A percentile compares a stretch with the other conserved stretches of the same genome.
phyloP scores from a whole-genome alignment of 2,888 invertebrate species.

The Cynaeus angustus region DNA sequence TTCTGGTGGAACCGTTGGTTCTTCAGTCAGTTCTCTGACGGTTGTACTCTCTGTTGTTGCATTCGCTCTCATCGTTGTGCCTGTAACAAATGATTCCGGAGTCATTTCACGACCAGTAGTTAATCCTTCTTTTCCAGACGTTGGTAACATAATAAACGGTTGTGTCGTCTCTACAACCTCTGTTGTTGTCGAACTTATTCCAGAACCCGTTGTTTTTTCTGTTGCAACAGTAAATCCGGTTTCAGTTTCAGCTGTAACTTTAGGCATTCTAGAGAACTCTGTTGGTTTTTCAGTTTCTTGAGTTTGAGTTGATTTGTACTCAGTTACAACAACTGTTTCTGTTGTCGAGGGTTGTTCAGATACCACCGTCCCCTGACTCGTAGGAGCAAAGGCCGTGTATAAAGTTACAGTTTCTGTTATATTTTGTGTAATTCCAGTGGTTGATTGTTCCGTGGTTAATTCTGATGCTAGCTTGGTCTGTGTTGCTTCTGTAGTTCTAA shows the following conservation, averaged over 20 bases:
- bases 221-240: constrained; percentile 5
- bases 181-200: neutral
- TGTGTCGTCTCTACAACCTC: neutral
- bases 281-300: neutral
- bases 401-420: neutral
- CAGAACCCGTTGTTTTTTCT: constrained; percentile 6
- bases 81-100: neutral
- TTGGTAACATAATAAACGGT: neutral
- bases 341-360: neutral
- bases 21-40: neutral
- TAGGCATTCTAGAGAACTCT: constrained; percentile 27
- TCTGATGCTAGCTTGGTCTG: neutral
- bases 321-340: too few species aligned
- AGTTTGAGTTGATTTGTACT: neutral
- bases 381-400: too few species aligned
- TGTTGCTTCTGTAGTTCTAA: constrained; percentile 28
- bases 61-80: neutral
- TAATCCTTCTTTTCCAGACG: constrained; percentile 1
- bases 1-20: neutral
- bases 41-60: neutral
- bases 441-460: neutral
- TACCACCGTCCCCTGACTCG: too few species aligned
- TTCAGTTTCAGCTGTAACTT: constrained; percentile 23
- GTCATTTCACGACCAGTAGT: constrained; percentile 4
- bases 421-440: too few species aligned